These are phyloP conservation scores for Montipora cactus DNA, from an alignment of 64 coral and sea anemone species.

Conservation along the genomic window DNA sequence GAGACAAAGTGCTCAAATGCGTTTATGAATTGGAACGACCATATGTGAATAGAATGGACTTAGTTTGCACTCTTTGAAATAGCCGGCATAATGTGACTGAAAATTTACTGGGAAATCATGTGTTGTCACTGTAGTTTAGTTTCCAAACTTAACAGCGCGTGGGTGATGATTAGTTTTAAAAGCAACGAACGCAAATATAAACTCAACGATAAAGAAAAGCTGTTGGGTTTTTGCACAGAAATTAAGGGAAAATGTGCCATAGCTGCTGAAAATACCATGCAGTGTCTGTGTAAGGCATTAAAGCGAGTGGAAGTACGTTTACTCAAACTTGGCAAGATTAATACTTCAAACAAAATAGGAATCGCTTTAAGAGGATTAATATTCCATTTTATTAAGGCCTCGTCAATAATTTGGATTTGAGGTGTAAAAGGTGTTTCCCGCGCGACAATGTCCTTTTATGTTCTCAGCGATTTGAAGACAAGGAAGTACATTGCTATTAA, in stretches of 20 bases:
- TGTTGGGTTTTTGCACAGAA: background rate
- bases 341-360: background rate
- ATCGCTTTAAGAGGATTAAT: background rate
- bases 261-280: background rate
- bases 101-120: background rate
- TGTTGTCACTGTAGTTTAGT: no score
- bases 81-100: background rate
- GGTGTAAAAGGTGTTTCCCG: background rate
- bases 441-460: background rate
- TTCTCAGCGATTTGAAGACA: background rate
- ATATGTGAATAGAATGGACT: background rate
- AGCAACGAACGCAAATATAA: background rate
- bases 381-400: background rate
- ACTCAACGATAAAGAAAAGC: background rate
- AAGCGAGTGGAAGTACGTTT: no score
- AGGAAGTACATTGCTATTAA: background rate
- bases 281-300: no score
- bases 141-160: background rate
- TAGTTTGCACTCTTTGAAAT: background rate
- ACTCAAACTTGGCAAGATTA: background rate
- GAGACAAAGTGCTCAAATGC: background rate
- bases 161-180: background rate
- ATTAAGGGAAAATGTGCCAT: background rate
- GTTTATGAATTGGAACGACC: background rate
- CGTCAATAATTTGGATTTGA: background rate